phyloP scores from a whole-genome alignment of 2,113 vertebrate species.

The Cinclus mexicanus region DNA sequence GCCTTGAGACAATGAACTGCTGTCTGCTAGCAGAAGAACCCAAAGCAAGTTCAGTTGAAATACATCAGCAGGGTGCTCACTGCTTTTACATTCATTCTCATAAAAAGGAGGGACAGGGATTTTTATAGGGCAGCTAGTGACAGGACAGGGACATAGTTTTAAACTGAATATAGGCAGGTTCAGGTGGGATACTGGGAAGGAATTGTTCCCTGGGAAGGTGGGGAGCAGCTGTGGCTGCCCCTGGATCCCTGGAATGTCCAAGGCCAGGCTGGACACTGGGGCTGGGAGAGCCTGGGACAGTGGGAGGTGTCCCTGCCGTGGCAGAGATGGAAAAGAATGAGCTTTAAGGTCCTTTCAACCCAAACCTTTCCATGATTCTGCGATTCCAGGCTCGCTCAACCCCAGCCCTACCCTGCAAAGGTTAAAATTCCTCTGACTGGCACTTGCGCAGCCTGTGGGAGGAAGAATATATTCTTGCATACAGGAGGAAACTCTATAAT shows the following conservation, averaged over 20 bases:
- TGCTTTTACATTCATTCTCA: neutral
- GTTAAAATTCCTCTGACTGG: neutral
- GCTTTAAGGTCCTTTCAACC: neutral
- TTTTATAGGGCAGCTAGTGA: neutral
- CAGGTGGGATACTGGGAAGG: neutral
- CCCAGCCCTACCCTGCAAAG: neutral
- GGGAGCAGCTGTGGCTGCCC: rapidly evolving
- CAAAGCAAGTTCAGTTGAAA: neutral
- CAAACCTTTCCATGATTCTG: neutral
- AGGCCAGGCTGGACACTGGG: rapidly evolving
- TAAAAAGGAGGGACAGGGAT: rapidly evolving
- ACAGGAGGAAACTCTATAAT: neutral
- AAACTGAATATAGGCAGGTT: neutral
- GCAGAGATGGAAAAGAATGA: too few relatives aligned
- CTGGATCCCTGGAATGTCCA: neutral
- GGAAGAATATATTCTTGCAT: neutral
- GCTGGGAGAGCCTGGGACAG: rapidly evolving
- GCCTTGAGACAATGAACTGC: neutral
- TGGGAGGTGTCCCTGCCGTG: neutral
- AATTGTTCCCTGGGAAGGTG: neutral
- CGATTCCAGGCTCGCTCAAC: neutral
- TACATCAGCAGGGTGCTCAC: neutral
- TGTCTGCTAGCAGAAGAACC: neutral
- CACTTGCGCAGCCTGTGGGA: neutral
- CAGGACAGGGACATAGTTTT: neutral